Evolutionary conservation across 2,888 invertebrate genomes (phyloP).

Genomic region (Eurois occulta): DNA sequence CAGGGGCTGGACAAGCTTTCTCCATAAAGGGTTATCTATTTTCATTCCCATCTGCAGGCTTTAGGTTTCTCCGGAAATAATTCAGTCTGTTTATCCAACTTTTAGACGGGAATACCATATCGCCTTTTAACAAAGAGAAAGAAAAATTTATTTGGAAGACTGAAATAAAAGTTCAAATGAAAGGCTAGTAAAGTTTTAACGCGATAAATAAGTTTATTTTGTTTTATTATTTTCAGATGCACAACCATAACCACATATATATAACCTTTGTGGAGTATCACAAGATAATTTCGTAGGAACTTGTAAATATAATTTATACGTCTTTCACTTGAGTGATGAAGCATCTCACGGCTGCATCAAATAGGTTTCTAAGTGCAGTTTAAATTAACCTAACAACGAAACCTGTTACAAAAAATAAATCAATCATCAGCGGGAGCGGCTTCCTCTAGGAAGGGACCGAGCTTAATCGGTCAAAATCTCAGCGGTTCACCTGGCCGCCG

Average conservation of each 20-base stretch:
- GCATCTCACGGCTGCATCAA: background rate
- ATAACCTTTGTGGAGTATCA: background rate
- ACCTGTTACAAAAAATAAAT: slow-evolving; percentile 7
- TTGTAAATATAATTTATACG: background rate
- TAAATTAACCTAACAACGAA: slow-evolving; percentile 14
- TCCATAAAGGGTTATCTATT: slow-evolving; percentile 7
- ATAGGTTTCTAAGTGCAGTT: background rate
- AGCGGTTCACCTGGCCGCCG: slow-evolving; percentile 51
- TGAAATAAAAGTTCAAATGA: background rate
- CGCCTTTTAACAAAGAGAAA: background rate
- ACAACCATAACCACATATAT: too few relatives aligned
- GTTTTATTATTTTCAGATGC: background rate
- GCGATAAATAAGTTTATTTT: too few relatives aligned
- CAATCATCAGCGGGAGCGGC: slow-evolving; percentile 21
- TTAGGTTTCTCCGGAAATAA: background rate
- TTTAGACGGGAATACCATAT: background rate
- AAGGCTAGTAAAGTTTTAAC: background rate
- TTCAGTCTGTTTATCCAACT: background rate
- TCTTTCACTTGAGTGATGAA: background rate
- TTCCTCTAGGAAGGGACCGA: slow-evolving; percentile 38
- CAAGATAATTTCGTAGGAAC: background rate
- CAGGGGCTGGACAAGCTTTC: background rate
- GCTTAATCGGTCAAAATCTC: slow-evolving; percentile 55
- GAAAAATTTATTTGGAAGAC: background rate
- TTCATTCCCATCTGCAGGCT: background rate